Conservation (phyloP, 1,140 invertebrate species). For the Oreohelix idahoensis region DNA sequence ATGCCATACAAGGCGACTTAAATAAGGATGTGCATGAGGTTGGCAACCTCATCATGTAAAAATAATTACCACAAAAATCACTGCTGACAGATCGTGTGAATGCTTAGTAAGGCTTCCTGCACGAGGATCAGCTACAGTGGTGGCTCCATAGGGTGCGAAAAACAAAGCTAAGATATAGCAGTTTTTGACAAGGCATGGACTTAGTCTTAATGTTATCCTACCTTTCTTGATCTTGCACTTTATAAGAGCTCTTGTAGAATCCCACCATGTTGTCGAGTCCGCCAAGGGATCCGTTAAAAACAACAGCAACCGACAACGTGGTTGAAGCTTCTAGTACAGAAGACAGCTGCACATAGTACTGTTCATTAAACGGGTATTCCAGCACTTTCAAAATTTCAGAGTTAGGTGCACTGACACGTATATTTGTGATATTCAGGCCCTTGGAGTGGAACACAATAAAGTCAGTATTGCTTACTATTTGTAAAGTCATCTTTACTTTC, state of each 20-base stretch:
- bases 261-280: slow-evolving; percentile 87
- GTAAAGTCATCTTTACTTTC: slow-evolving; percentile 73
- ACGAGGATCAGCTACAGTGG: too few species aligned
- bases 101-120: too few species aligned
- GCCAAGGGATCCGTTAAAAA: slow-evolving; percentile 81
- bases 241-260: slow-evolving; percentile 93
- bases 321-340: slow-evolving; percentile 77
- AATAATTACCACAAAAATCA: too few species aligned
- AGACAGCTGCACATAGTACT: slow-evolving; percentile 88
- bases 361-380: slow-evolving; percentile 87
- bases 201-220: too few species aligned
- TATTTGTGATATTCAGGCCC: slow-evolving; percentile 88
- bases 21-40: too few species aligned
- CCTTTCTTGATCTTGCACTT: slow-evolving; percentile 83
- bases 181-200: too few species aligned
- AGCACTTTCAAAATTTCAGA: slow-evolving; percentile 78
- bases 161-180: too few species aligned
- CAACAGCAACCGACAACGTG: slow-evolving; percentile 87
- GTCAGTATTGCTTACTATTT: slow-evolving; percentile 85
- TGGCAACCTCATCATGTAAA: too few species aligned
- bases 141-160: too few species aligned
- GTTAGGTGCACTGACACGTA: slow-evolving; percentile 7
- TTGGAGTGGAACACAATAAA: slow-evolving; percentile 93
- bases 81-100: too few species aligned
- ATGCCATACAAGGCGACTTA: too few species aligned